Evolutionary conservation across 1,140 invertebrate genomes (phyloP), one percentile per base, ranked within the genome.

Genomic region (Pseudomyrmex gracilis): DNA sequence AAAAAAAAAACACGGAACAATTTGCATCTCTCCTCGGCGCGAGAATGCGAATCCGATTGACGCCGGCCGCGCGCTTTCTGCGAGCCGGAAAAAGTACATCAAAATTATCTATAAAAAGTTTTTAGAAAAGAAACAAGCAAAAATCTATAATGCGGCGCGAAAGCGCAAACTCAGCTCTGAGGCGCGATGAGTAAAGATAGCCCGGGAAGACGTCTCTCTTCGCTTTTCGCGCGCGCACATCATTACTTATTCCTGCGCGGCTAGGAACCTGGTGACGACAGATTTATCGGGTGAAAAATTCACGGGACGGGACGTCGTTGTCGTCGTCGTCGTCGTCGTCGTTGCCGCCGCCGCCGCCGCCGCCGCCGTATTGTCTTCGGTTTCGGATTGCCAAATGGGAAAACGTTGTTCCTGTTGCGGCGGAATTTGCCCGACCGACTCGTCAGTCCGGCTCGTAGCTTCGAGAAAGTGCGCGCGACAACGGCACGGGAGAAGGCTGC

Each of bases 211-310:
- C n/a, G n/a, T n/a, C n/a, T 34, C 45, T 67, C 2, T 64, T 53
- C 43, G 66, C 53, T 57, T n/a, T n/a, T n/a, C n/a, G n/a, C 49
- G 15, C 51, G 51, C 17, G 34, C 53, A 34, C 51, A 58, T 73
- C 82, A 68, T 87, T 87, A 85, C 83, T 88, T 88, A 85, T 85
- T 88, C 86, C 51, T 13, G 73, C 51, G 63, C 57, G 47, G 57
- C 76, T 55, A 60, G 82, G 63, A 87, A 74, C 17, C 61, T 51
- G 60, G 77, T 60, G 45, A 53, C 70, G 89, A 78, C 87, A 82
- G 88, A 91, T 91, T 91, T 92, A 91, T 91, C 85, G 87, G 73
- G 84, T 91, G 85, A 91, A 92, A 92, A 91, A 91, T 91, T 91
- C 85, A 90, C 60, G 58, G 73, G 22, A 70, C 34, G 34, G 34